phyloP scores from a whole-genome alignment of 2,888 invertebrate species.

The Drosophila rellima region DNA sequence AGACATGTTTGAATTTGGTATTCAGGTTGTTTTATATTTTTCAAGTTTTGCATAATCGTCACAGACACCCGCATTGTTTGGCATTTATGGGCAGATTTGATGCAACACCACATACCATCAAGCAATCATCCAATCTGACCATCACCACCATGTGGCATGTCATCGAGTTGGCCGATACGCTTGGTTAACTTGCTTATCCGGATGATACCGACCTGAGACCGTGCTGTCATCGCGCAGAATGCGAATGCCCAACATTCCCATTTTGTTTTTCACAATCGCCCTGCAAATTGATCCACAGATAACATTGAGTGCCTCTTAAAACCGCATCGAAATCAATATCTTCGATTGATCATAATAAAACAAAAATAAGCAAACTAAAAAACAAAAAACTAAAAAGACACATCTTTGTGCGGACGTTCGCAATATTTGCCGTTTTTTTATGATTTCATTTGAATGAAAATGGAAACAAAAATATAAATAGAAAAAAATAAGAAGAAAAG shows the following conservation, averaged over 20 bases:
- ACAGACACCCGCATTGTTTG: slow-evolving; percentile 74
- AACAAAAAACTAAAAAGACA: slow-evolving; percentile 23
- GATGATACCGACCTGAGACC: neutral
- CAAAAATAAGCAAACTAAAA: slow-evolving; percentile 27
- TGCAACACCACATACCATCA: slow-evolving; percentile 38
- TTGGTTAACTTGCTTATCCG: slow-evolving; percentile 2
- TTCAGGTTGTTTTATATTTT: slow-evolving; percentile 9
- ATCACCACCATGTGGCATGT: slow-evolving; percentile 48
- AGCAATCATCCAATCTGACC: slow-evolving; percentile 16
- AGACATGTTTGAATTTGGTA: slow-evolving; percentile 21
- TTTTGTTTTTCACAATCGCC: slow-evolving; percentile 63
- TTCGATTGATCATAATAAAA: slow-evolving; percentile 61
- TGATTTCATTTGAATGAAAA: slow-evolving; percentile 58
- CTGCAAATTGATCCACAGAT: slow-evolving; percentile 54
- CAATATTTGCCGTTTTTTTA: slow-evolving; percentile 54
- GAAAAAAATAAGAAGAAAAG: slow-evolving; percentile 5
- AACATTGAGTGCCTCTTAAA: slow-evolving; percentile 67
- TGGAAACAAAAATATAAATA: slow-evolving; percentile 23
- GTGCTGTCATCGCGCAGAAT: slow-evolving; percentile 59
- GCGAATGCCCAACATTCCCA: slow-evolving; percentile 41
- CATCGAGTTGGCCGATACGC: slow-evolving; percentile 38
- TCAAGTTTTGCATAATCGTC: slow-evolving; percentile 68
- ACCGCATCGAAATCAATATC: slow-evolving; percentile 69
- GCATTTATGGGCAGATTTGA: slow-evolving; percentile 53
- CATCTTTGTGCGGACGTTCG: slow-evolving; percentile 53